Conservation (phyloP, 2,113 vertebrate species). For the Azemiops feae region DNA sequence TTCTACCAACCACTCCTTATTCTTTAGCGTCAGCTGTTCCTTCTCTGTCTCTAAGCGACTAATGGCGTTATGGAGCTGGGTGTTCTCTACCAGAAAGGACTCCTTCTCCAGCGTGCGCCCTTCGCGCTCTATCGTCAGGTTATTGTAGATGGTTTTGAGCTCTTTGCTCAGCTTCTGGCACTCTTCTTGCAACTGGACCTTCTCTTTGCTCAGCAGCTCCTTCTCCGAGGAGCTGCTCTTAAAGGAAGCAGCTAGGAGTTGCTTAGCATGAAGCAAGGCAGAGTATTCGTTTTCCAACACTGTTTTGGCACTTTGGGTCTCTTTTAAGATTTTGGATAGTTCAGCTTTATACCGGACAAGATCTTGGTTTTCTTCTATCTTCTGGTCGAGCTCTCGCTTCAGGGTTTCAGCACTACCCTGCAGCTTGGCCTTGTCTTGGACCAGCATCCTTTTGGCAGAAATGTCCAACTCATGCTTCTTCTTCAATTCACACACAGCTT, state of each 20-base stretch:
- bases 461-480: slow-evolving; percentile 69
- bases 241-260: slow-evolving; percentile 68
- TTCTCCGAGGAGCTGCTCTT: slow-evolving; percentile 65
- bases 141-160: slow-evolving; percentile 55
- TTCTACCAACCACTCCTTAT: slow-evolving; percentile 66
- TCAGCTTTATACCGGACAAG: slow-evolving; percentile 67
- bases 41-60: slow-evolving; percentile 67
- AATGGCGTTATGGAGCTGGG: slow-evolving; percentile 58
- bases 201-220: slow-evolving; percentile 69
- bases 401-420: slow-evolving; percentile 59
- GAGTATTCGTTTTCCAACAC: slow-evolving; percentile 64
- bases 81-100: slow-evolving; percentile 49
- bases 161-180: slow-evolving; percentile 68
- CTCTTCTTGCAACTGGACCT: slow-evolving; percentile 65
- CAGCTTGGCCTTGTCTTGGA: slow-evolving; percentile 73
- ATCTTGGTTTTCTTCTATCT: slow-evolving; percentile 62
- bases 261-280: slow-evolving; percentile 60
- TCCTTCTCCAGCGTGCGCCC: slow-evolving; percentile 65
- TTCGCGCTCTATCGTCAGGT: slow-evolving; percentile 68
- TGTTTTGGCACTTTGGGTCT: slow-evolving; percentile 64
- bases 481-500: slow-evolving; percentile 71
- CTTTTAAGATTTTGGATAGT: slow-evolving; percentile 71
- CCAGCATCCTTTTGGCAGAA: slow-evolving; percentile 60
- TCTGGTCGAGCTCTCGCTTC: slow-evolving; percentile 72
- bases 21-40: slow-evolving; percentile 53